Evolutionary conservation across 2,888 invertebrate genomes (phyloP).

Genomic region (Metallyticus violacea): DNA sequence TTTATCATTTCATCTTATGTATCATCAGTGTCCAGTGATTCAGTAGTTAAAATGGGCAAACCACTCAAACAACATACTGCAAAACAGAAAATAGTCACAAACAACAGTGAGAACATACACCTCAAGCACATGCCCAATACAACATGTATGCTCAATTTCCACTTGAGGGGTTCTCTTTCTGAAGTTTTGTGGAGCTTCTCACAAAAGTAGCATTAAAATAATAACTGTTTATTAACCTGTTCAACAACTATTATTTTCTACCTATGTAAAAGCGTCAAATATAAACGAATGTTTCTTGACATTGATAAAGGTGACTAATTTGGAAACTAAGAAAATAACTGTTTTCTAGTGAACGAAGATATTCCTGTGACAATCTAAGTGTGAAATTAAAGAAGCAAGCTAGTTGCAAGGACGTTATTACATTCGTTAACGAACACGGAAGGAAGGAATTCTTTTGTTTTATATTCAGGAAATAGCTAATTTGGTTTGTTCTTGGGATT

Average conservation of each 20-base stretch:
- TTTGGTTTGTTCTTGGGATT: not conserved
- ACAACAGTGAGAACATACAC: too few species aligned
- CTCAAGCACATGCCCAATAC: too few species aligned
- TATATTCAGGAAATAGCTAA: not conserved
- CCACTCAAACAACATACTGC: too few species aligned
- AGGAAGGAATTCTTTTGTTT: not conserved
- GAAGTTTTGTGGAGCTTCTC: too few species aligned
- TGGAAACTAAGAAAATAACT: not conserved
- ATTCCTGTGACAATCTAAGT: not conserved
- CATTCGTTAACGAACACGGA: not conserved
- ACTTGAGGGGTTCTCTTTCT: too few species aligned
- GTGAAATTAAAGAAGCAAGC: not conserved
- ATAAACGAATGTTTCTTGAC: not conserved
- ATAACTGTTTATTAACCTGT: too few species aligned
- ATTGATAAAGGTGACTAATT: not conserved
- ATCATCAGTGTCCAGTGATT: too few species aligned
- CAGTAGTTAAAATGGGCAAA: too few species aligned
- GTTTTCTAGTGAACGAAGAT: not conserved
- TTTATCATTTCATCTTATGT: too few species aligned
- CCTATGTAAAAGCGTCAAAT: not conserved
- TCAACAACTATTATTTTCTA: not conserved
- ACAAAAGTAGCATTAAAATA: too few species aligned
- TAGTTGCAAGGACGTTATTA: not conserved
- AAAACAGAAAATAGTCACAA: too few species aligned
- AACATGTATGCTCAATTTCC: too few species aligned